Percentiles rank a stretch among this genome's conserved stretches.
Conservation (phyloP, 2,888 invertebrate genomes). For the Stegophylla sp. region DNA sequence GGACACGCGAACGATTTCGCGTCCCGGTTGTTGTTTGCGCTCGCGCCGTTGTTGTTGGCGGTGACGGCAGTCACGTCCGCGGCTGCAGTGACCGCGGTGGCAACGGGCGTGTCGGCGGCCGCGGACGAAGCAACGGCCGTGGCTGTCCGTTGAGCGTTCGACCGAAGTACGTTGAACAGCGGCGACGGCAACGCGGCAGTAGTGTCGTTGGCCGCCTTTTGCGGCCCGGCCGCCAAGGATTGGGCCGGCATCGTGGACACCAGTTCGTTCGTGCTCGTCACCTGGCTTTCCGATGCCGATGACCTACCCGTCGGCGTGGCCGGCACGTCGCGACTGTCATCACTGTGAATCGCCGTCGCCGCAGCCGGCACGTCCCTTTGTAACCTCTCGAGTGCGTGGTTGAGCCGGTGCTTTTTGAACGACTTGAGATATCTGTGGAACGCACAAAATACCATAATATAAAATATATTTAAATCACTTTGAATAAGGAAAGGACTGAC, state of each 20-base stretch:
- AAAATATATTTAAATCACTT: too few species aligned
- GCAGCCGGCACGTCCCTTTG: constrained; percentile 66
- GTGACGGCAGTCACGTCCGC: too few species aligned
- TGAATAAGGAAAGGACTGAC: too few species aligned
- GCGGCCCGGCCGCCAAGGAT: constrained; percentile 59
- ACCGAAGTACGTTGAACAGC: constrained; percentile 31
- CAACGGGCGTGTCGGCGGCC: constrained; percentile 3
- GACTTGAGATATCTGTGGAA: constrained; percentile 77
- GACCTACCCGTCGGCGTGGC: constrained; percentile 22
- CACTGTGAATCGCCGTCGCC: constrained; percentile 29
- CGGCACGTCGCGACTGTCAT: constrained; percentile 50
- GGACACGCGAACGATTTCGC: constrained; percentile 81
- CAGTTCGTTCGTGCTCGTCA: constrained; percentile 77
- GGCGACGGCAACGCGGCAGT: constrained; percentile 24
- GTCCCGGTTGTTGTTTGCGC: constrained; percentile 70
- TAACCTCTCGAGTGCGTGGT: constrained; percentile 82
- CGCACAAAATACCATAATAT: neutral
- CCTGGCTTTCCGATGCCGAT: constrained; percentile 69
- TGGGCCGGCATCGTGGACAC: constrained; percentile 63
- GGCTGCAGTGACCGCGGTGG: constrained; percentile 59
- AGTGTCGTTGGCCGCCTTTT: constrained; percentile 17
- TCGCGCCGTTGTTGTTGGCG: constrained; percentile 63
- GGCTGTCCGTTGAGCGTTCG: constrained; percentile 46
- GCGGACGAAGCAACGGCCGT: constrained; percentile 54
- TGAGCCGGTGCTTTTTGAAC: constrained; percentile 86